Evolutionary conservation across 2,113 vertebrate species (phyloP), one percentile per base, ranked within the genome.

Genomic region (Amphiprion ocellaris): DNA sequence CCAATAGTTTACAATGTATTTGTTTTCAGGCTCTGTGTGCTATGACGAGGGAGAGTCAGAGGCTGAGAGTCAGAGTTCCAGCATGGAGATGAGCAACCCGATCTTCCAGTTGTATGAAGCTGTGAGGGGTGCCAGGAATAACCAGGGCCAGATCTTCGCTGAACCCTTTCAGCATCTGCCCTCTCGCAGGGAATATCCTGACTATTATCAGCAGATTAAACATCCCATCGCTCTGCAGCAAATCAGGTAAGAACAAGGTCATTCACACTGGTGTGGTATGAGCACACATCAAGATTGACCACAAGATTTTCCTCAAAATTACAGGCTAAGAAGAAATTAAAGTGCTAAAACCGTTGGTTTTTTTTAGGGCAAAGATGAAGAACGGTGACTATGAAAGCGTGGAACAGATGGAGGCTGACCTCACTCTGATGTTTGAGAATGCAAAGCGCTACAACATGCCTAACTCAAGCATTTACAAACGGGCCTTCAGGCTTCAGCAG

Each of bases 171-270:
- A 99, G 74, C 97, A 98, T 58, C 94, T 99, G 53, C 98, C 98
- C 24, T 98, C 97, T 66, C 97, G 97, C 88, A 96, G 96, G 85
- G 98, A 99, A 71, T 99, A 99, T 81, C 98, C 98, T 5, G 98
- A 99, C 94, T 99, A 99, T 93, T 99, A 96, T 88, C 97, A 98
- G 87, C 98, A 99, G 90, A 99, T 99, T 89, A 99, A 99, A 95
- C 93, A 97, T 84, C 97, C 98, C 44, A 95, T 99, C 85, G 95
- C 96, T 15, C 89, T 99, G 74, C 96, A 97, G 64, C 96, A 98
- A 80, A 99, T 99, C 92, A 96, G 97, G 98, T 98, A 94, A 62
- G 55, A 9, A 28, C 4, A 30, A 19, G 4, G 4, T 19, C 30
- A 53, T 30, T 54, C 0, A 30, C 6, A 1, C 30, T 26, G 26